These are phyloP conservation scores for Aphodius sticticus DNA, from an alignment of 2,888 invertebrate genomes.

Conservation along the genomic window DNA sequence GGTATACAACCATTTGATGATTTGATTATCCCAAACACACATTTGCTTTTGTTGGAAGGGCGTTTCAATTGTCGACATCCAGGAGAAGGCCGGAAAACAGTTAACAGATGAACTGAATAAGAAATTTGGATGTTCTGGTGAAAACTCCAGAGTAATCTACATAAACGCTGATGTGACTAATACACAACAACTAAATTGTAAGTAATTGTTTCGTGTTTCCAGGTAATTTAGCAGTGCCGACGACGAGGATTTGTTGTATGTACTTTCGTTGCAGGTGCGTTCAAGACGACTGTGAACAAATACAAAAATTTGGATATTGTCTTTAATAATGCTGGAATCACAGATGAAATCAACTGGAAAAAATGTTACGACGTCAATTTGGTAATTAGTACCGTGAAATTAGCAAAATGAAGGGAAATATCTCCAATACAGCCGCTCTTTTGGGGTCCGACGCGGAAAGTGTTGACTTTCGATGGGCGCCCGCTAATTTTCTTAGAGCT, in stretches of 20 bases:
- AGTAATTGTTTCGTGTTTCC: background rate
- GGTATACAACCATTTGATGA: no score
- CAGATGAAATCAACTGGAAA: constrained; percentile 37
- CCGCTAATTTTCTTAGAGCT: no score
- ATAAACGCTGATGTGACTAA: constrained; percentile 71
- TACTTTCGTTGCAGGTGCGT: constrained; percentile 8
- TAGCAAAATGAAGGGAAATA: no score
- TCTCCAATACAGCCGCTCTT: no score
- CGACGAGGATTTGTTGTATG: no score
- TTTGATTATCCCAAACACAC: no score
- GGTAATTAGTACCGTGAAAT: constrained; percentile 9
- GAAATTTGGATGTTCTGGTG: constrained; percentile 71
- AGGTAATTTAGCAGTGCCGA: no score
- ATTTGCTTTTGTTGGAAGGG: constrained; percentile 48
- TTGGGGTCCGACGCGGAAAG: no score
- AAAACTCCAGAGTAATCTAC: constrained; percentile 62
- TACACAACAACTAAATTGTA: background rate
- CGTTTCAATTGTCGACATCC: constrained; percentile 75
- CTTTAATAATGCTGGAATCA: constrained; percentile 41
- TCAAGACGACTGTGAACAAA: constrained; percentile 7
- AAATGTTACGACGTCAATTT: constrained; percentile 38
- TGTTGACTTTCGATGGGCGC: no score
- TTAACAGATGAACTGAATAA: constrained; percentile 67
- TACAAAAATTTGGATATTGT: constrained; percentile 38
- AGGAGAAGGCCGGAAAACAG: constrained; percentile 68